Evolutionary conservation across 64 coral and sea anemone species (phyloP).

Genomic region (Stylophora pistillata): DNA sequence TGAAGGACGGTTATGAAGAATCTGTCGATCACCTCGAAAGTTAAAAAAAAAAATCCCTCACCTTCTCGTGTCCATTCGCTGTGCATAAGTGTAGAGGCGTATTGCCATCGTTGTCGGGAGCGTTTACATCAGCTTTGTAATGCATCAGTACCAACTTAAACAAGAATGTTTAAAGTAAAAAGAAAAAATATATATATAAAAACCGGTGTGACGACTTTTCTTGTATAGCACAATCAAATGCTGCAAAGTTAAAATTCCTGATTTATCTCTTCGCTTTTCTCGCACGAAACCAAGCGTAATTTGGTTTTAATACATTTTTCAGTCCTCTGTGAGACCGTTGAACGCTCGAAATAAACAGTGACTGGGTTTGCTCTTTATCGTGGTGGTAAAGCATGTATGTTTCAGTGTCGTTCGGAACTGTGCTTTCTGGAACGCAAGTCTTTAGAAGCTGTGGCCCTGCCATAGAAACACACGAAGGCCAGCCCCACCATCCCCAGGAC

Average conservation of each 20-base stretch:
- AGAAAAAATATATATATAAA: background rate
- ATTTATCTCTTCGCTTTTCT: background rate
- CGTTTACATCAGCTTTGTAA: slow-evolving; percentile 89
- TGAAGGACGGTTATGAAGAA: background rate
- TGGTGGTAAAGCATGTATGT: background rate
- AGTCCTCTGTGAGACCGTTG: background rate
- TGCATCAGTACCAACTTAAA: slow-evolving; percentile 83
- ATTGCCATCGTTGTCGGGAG: slow-evolving; percentile 95
- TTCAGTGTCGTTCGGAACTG: no score
- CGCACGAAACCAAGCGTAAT: background rate
- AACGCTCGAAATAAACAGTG: background rate
- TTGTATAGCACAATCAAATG: no score
- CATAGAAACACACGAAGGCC: no score
- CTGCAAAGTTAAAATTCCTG: background rate
- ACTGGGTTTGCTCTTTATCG: background rate
- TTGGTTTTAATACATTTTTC: background rate
- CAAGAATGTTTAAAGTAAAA: background rate
- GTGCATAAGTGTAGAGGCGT: slow-evolving; percentile 86
- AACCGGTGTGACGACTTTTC: no score
- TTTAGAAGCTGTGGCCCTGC: no score
- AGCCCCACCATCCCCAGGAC: no score
- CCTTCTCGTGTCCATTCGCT: slow-evolving; percentile 94
- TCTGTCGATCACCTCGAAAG: background rate
- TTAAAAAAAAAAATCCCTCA: background rate
- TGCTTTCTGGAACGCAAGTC: no score